Conservation (phyloP, 1,140 invertebrate genomes). For the Neodiprion fabricii region DNA sequence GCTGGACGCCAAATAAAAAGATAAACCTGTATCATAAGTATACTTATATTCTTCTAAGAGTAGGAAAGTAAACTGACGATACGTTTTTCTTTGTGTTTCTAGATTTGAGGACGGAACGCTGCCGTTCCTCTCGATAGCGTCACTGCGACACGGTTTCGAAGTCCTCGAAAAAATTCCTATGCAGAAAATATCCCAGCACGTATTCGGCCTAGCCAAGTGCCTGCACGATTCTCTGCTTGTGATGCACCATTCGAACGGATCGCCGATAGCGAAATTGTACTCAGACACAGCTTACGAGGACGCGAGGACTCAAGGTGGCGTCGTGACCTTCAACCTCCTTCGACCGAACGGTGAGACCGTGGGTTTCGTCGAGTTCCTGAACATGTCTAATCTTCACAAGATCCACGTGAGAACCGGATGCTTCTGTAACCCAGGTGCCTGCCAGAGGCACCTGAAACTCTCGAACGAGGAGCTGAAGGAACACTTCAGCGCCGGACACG, state of each 20-base stretch:
- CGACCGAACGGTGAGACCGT: constrained; percentile 79
- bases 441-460: constrained; percentile 81
- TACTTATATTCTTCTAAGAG: too few relatives aligned
- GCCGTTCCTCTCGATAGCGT: constrained; percentile 84
- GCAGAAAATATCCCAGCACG: constrained; percentile 74
- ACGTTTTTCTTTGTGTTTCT: constrained; percentile 39
- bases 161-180: constrained; percentile 69
- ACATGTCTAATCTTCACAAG: constrained; percentile 85
- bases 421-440: constrained; percentile 96
- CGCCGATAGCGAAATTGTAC: constrained; percentile 76
- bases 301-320: constrained; percentile 75
- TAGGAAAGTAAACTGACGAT: too few relatives aligned
- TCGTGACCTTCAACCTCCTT: constrained; percentile 89
- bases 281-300: constrained; percentile 72
- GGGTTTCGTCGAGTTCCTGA: constrained; percentile 89
- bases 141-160: constrained; percentile 84
- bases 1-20: too few relatives aligned
- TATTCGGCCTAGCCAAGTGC: constrained; percentile 79
- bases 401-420: constrained; percentile 92
- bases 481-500: constrained; percentile 87
- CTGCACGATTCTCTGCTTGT: constrained; percentile 70
- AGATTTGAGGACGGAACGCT: constrained; percentile 96
- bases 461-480: constrained; percentile 73
- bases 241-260: constrained; percentile 78
- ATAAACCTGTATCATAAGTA: too few relatives aligned